A percentile compares a stretch with the other conserved stretches of the same genome.
Conservation (phyloP, 1,140 invertebrate species). For the Polypedilum pembai region DNA sequence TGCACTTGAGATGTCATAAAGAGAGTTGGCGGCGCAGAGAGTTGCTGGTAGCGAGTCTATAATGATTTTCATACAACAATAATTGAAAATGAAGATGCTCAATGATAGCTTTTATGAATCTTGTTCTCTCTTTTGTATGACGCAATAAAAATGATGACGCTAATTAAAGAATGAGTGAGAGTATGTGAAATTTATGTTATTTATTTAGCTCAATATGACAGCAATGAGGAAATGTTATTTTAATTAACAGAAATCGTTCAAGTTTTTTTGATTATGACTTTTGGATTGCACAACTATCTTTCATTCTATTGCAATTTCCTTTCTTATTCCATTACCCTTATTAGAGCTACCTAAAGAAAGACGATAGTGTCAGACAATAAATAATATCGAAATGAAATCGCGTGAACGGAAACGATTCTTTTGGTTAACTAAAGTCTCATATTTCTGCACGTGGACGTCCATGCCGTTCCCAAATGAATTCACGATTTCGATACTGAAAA, state of each 20-base stretch:
- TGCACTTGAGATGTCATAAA: constrained; percentile 6
- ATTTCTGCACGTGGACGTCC: constrained; percentile 1
- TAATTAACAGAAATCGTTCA: no score
- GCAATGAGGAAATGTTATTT: no score
- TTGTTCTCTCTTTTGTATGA: background rate
- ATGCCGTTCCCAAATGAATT: background rate
- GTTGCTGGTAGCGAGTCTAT: background rate
- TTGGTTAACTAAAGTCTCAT: background rate
- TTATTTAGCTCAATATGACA: no score
- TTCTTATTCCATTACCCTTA: no score
- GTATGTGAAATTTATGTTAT: background rate
- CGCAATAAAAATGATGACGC: constrained; percentile 3
- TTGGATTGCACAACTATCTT: no score
- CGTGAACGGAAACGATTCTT: constrained; percentile 8
- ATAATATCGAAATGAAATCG: background rate
- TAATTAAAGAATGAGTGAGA: background rate
- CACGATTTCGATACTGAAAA: background rate
- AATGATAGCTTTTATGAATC: background rate
- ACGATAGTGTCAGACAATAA: background rate
- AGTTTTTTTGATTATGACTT: no score
- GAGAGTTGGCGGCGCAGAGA: background rate
- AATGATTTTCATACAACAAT: background rate
- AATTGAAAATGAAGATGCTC: background rate
- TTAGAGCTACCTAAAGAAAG: no score
- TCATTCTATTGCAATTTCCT: no score